Evolutionary conservation across 1,140 invertebrate species (phyloP), one percentile per base, ranked within the genome.

Genomic region (Armadillidium nasatum): DNA sequence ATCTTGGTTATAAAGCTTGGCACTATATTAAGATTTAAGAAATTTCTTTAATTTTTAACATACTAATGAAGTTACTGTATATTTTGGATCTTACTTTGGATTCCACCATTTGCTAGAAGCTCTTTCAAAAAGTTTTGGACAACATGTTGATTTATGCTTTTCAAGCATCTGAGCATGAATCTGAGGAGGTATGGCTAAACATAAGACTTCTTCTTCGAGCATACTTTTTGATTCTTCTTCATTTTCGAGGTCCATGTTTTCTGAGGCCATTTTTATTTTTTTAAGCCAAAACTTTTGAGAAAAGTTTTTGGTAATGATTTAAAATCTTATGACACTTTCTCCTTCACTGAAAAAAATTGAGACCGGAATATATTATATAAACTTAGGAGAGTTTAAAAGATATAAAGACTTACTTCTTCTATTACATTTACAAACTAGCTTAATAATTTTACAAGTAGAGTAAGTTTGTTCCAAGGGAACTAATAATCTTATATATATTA

Each of bases 91-190:
- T 21, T 43, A 77, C 79, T 75, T 78, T 9, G 94, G 95, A 85
- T 96, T 93, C 91, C 93, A 94, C 93, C 93, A 94, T 9, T 91
- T 93, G 79, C 89, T 87, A 15, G 93, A 90, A 23, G 94, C 92
- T 79, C 94, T 87, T 86, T 96, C 93, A 85, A 96, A 96, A 44
- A 93, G 90, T 76, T 93, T 60, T 45, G 80, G 80, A 67, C 80
- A 81, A 19, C 76, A 79, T 22, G 67, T 71, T 75, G 71, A 75
- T 15, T 74, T 76, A n/a, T 76, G 79, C 7, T 73, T 75, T 54
- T 71, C 77, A 45, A 80, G 45, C 72, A 80, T 72, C 19, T 75
- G 44, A 10, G 79, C 79, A 45, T 80, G 75, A 3, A 80, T 44
- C 23, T 80, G 77, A 50, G 79, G 79, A 9, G 79, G 78, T 44